Conservation (phyloP, 1,140 invertebrate species). For the Lepidurus apus region DNA sequence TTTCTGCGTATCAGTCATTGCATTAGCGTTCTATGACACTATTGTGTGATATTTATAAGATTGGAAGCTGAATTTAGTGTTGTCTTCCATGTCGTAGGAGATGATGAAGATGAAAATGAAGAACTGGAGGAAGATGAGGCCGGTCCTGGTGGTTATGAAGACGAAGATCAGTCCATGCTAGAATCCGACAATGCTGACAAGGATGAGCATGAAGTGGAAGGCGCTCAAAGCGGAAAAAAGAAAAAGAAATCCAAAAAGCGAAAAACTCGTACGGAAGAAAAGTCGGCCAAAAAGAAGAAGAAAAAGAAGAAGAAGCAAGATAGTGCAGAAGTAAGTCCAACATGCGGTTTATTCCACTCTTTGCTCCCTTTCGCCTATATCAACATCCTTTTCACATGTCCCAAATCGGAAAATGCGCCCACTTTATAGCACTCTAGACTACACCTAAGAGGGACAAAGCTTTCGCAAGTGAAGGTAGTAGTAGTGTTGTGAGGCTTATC, state of each 20-base stretch:
- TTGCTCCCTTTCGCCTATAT: slow-evolving; percentile 26
- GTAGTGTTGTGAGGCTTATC: background rate
- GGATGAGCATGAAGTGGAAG: slow-evolving; percentile 36
- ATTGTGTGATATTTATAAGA: background rate
- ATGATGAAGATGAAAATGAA: slow-evolving; percentile 38
- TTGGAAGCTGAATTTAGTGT: background rate
- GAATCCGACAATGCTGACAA: slow-evolving; percentile 31
- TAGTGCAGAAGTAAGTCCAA: slow-evolving; percentile 66
- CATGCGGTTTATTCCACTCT: background rate
- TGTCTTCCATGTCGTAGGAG: slow-evolving; percentile 23
- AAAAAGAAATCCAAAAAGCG: slow-evolving; percentile 88
- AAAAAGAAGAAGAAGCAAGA: slow-evolving; percentile 83
- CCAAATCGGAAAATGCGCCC: too few relatives aligned
- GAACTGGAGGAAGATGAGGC: slow-evolving; percentile 39
- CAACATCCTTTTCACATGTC: slow-evolving; percentile 26
- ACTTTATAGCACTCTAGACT: background rate
- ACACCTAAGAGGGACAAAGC: background rate
- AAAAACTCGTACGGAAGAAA: slow-evolving; percentile 77
- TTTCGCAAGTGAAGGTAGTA: background rate
- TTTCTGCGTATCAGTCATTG: too few relatives aligned
- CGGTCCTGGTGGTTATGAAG: slow-evolving; percentile 38
- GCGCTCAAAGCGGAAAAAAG: slow-evolving; percentile 43
- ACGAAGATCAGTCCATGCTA: slow-evolving; percentile 38
- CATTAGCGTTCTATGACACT: too few relatives aligned
- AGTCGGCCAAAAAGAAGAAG: slow-evolving; percentile 85